Percentiles rank a stretch among this genome's conserved stretches.
Evolutionary conservation across 2,888 invertebrate species (phyloP).

Genomic region (Listrodromus nycthemerus): DNA sequence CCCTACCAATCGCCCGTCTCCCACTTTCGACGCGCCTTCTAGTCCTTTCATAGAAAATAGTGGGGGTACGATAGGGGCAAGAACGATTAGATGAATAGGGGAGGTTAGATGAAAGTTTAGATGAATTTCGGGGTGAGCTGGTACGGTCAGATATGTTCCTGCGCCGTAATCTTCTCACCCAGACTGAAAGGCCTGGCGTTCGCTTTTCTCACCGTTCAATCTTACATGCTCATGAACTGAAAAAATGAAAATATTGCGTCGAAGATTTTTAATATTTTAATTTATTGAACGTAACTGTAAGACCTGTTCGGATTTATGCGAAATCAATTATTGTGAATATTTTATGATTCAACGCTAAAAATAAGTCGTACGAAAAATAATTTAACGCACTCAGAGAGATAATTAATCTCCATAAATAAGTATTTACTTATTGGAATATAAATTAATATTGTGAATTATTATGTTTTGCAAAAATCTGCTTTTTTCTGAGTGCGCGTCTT

Average conservation of each 20-base stretch:
- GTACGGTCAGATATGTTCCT: constrained; percentile 66
- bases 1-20: constrained; percentile 70
- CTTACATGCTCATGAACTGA: not conserved
- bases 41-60: constrained; percentile 81
- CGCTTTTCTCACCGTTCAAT: not conserved
- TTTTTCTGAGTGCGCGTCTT: constrained; percentile 26
- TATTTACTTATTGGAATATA: no score
- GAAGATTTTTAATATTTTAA: no score
- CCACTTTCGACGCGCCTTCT: constrained; percentile 74
- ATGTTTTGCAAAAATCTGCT: no score
- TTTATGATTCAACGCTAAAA: no score
- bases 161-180: constrained; percentile 10
- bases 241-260: not conserved
- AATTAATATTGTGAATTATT: no score
- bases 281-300: no score
- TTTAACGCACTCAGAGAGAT: no score
- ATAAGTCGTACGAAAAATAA: no score
- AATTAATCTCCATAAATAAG: no score
- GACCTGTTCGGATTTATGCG: no score
- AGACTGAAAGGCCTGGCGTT: not conserved
- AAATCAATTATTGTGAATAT: no score
- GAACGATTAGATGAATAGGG: constrained; percentile 83
- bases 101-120: constrained; percentile 84
- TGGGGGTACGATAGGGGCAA: constrained; percentile 74
- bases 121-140: constrained; percentile 82